These are phyloP conservation scores for Chunga burmeisteri DNA, from an alignment of 2,113 vertebrate species.

Conservation along the genomic window DNA sequence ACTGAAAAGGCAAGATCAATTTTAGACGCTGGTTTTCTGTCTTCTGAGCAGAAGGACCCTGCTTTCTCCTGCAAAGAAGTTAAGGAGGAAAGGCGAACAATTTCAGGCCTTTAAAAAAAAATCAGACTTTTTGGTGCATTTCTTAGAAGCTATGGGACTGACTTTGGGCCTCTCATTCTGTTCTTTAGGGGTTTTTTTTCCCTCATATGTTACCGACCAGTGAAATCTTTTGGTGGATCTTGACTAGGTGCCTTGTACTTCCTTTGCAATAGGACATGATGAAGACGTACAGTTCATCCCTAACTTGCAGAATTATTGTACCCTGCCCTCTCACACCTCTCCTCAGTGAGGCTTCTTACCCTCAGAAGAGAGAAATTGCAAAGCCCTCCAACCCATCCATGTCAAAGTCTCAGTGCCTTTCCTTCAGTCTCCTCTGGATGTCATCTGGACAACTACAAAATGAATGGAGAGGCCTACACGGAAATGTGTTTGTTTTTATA, in stretches of 20 bases:
- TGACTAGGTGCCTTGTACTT: neutral
- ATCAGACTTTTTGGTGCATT: neutral
- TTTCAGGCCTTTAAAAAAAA: neutral
- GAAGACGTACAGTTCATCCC: neutral
- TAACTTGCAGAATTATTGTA: neutral
- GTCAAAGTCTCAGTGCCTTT: neutral
- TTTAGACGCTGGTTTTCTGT: neutral
- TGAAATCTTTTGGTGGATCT: neutral
- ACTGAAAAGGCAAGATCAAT: neutral
- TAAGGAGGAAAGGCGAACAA: neutral
- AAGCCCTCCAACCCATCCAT: neutral
- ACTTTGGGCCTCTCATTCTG: neutral
- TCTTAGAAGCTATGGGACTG: neutral
- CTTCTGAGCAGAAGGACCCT: neutral
- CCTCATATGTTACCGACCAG: neutral
- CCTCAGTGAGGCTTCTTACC: neutral
- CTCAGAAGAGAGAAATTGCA: neutral
- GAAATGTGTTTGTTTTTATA: neutral
- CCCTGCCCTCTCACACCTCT: neutral
- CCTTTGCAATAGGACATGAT: neutral
- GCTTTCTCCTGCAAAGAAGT: neutral
- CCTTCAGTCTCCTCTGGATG: neutral
- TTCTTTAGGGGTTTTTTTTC: neutral
- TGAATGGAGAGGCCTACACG: neutral
- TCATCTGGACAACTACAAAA: neutral